Percentiles rank a stretch among this genome's conserved stretches.
Conservation (phyloP, 2,888 invertebrate species). For the Standfussiana lucernea region DNA sequence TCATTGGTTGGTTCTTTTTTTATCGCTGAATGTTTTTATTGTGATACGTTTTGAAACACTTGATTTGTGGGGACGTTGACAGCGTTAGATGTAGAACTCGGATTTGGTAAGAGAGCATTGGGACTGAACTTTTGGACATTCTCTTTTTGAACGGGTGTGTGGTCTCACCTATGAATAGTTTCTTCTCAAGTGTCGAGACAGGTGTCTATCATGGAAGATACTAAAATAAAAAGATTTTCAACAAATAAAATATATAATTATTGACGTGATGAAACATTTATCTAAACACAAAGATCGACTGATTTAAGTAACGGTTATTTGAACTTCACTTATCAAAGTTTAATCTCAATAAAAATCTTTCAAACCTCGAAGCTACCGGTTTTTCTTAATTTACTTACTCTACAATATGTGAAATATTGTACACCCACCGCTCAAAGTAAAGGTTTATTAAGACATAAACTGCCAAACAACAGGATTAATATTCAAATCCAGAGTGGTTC, state of each 20-base stretch:
- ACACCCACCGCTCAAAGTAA: conserved; percentile 45
- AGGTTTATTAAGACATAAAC: conserved; percentile 59
- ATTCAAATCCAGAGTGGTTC: conserved; percentile 59
- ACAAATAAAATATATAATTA: neutral
- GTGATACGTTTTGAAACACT: conserved; percentile 68
- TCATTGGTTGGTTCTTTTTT: conserved; percentile 70
- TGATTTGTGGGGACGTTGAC: conserved; percentile 64
- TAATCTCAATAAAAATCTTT: conserved; percentile 35
- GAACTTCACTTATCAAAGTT: conserved; percentile 20
- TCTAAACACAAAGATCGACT: neutral
- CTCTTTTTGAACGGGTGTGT: conserved; percentile 4
- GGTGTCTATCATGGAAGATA: neutral
- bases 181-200: neutral
- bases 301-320: neutral
- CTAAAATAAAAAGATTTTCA: neutral
- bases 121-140: neutral
- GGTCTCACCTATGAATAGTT: conserved; percentile 8
- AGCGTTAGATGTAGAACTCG: conserved; percentile 34
- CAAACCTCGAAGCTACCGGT: conserved; percentile 45
- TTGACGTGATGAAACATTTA: neutral
- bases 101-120: conserved; percentile 35
- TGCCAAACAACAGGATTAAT: conserved; percentile 51
- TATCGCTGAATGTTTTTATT: conserved; percentile 68
- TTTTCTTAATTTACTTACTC: conserved; percentile 33
- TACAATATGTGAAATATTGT: conserved; percentile 26